Percentiles rank a stretch among this genome's conserved stretches.
These are phyloP conservation scores for Stylophora pistillata DNA, from an alignment of 64 coral and sea anemone species.

Conservation along the genomic window DNA sequence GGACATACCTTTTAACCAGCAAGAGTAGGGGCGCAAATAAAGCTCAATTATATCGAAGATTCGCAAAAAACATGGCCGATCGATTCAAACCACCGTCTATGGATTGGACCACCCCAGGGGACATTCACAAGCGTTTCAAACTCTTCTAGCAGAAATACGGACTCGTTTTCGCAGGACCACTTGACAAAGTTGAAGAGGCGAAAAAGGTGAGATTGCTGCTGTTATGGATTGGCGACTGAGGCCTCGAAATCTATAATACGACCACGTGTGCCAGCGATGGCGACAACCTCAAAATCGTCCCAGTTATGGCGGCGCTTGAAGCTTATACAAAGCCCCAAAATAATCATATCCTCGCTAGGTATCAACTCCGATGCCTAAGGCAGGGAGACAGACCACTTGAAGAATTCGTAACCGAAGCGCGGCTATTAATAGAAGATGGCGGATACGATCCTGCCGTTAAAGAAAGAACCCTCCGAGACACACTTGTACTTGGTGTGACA, in stretches of 20 bases:
- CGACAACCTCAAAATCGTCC: slow-evolving; percentile 15
- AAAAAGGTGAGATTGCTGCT: slow-evolving; percentile 64
- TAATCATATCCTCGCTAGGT: slow-evolving; percentile 19
- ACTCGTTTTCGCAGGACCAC: slow-evolving; percentile 49
- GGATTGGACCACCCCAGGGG: slow-evolving; percentile 65
- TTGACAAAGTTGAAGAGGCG: slow-evolving; percentile 37
- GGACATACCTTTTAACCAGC: background rate
- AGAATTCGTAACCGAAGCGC: slow-evolving; percentile 35
- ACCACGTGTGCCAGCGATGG: slow-evolving; percentile 27
- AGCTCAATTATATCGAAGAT: background rate
- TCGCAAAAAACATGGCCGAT: slow-evolving; percentile 45
- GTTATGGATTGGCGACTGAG: slow-evolving; percentile 62
- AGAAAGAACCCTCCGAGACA: slow-evolving; percentile 44
- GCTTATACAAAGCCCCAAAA: slow-evolving; percentile 13
- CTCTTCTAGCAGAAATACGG: slow-evolving; percentile 76
- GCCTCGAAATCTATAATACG: slow-evolving; percentile 64
- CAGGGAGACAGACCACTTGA: slow-evolving; percentile 10
- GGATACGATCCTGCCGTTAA: slow-evolving; percentile 21
- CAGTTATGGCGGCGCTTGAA: slow-evolving; percentile 32
- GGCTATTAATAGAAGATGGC: slow-evolving; percentile 14
- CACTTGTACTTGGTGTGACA: slow-evolving; percentile 11
- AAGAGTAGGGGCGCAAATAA: background rate
- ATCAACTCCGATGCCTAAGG: slow-evolving; percentile 1
- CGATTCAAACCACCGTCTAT: slow-evolving; percentile 63
- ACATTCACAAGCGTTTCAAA: slow-evolving; percentile 61